Conservation (phyloP, 2,888 invertebrate species). For the Busseola fusca region DNA sequence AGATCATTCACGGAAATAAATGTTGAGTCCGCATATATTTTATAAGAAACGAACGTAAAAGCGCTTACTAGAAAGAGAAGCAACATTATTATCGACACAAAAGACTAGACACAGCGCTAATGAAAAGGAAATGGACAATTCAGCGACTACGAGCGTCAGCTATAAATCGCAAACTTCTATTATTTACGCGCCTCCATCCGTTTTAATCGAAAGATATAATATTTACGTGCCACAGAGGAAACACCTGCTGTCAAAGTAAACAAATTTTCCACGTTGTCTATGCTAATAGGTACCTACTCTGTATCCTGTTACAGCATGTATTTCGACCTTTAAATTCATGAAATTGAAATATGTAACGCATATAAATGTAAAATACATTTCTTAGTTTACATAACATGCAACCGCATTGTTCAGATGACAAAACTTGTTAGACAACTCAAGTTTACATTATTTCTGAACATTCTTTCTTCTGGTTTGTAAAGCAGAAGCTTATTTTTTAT, state of each 20-base stretch:
- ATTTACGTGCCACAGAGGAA: slow-evolving; percentile 7
- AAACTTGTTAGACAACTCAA: neutral
- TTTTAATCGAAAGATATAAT: slow-evolving; percentile 25
- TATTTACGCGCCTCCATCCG: slow-evolving; percentile 18
- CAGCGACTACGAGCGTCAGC: neutral
- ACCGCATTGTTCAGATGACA: neutral
- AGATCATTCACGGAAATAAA: slow-evolving; percentile 18
- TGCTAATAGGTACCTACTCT: slow-evolving; percentile 13
- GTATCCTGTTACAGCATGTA: slow-evolving; percentile 20
- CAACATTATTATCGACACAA: slow-evolving; percentile 8
- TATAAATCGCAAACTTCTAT: slow-evolving; percentile 1
- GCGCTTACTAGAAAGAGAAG: slow-evolving; percentile 13
- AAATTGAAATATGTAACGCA: slow-evolving; percentile 42
- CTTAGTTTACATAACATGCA: slow-evolving; percentile 5
- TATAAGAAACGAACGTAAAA: slow-evolving; percentile 1
- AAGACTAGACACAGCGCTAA: slow-evolving; percentile 15
- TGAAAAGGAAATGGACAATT: slow-evolving; percentile 19
- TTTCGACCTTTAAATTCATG: slow-evolving; percentile 37
- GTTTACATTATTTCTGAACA: neutral
- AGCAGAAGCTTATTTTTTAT: neutral
- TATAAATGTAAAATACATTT: slow-evolving; percentile 25
- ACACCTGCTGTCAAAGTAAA: slow-evolving; percentile 35
- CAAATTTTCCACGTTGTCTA: slow-evolving; percentile 10
- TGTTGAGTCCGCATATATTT: neutral
- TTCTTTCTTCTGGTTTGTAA: neutral